Evolutionary conservation across 2,797 vertebrate genomes (phyloP).

Genomic region (Pangasius sanitwongsei): DNA sequence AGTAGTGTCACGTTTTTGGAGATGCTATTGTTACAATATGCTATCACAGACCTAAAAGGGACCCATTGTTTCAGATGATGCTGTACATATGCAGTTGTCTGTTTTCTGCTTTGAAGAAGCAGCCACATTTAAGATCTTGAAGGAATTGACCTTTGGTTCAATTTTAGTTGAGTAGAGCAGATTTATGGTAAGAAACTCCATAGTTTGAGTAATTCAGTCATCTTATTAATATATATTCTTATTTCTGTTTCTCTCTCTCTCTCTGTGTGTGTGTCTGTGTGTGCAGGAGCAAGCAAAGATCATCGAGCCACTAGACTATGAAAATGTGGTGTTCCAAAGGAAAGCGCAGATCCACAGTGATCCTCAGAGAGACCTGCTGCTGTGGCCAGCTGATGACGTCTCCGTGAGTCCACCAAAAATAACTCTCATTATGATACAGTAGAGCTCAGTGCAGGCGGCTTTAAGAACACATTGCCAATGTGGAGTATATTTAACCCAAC

Average conservation of each 20-base stretch:
- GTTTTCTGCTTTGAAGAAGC: not conserved
- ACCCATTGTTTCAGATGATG: not conserved
- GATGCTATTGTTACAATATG: not conserved
- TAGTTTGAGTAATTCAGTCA: not conserved
- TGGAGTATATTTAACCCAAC: not conserved
- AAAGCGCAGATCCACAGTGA: constrained; percentile 97
- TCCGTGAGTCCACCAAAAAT: constrained; percentile 81
- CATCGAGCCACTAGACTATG: constrained; percentile 94
- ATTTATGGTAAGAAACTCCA: not conserved
- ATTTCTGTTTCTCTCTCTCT: not conserved
- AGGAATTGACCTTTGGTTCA: not conserved
- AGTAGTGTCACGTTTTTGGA: not conserved
- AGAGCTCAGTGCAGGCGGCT: constrained; percentile 5
- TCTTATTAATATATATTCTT: not conserved
- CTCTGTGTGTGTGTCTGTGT: constrained; percentile 3
- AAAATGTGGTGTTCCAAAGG: constrained; percentile 90
- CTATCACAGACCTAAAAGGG: not conserved
- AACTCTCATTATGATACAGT: constrained; percentile 15
- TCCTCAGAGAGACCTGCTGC: constrained; percentile 91
- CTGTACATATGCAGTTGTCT: not conserved
- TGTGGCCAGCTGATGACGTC: constrained; percentile 93
- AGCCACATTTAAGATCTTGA: not conserved
- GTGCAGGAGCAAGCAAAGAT: constrained; percentile 92
- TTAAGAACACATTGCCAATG: not conserved
- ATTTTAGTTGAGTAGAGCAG: not conserved